Evolutionary conservation across 1,140 invertebrate species (phyloP).

Genomic region (Acromyrmex heyeri): DNA sequence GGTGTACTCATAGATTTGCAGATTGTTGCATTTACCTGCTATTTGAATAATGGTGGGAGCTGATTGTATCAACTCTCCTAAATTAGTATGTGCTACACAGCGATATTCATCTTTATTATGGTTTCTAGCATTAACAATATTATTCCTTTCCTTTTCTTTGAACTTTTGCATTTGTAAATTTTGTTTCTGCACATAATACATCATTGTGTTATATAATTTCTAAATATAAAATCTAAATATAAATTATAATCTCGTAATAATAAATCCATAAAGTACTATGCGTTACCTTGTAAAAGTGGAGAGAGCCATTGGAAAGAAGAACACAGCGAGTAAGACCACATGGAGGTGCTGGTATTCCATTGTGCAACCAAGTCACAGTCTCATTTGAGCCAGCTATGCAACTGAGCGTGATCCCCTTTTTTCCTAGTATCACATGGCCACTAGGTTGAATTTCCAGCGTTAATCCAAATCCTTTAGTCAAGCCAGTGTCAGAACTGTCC

Average conservation of each 20-base stretch:
- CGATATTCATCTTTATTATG: constrained; percentile 81
- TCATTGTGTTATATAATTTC: constrained; percentile 4
- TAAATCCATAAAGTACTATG: background rate
- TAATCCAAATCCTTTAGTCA: constrained; percentile 69
- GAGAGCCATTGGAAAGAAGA: constrained; percentile 81
- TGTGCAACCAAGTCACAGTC: constrained; percentile 82
- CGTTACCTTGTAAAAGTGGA: constrained; percentile 82
- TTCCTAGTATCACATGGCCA: constrained; percentile 82
- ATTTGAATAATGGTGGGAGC: constrained; percentile 81
- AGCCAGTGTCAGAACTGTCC: constrained; percentile 68
- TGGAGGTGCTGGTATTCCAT: constrained; percentile 80
- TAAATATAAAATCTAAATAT: background rate
- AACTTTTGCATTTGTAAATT: constrained; percentile 81
- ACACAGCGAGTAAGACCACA: constrained; percentile 79
- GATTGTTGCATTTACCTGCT: constrained; percentile 78
- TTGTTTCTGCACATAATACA: constrained; percentile 74
- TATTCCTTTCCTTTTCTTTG: constrained; percentile 77
- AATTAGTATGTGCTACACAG: constrained; percentile 81
- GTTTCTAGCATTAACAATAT: constrained; percentile 66
- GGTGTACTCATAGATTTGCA: background rate
- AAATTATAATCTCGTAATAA: background rate
- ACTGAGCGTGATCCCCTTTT: constrained; percentile 80
- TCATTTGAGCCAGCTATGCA: constrained; percentile 78
- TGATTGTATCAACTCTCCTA: constrained; percentile 80
- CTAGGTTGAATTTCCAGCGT: constrained; percentile 81